Conservation (phyloP, 2,888 invertebrate genomes). For the Mesorhabditis sp. region DNA sequence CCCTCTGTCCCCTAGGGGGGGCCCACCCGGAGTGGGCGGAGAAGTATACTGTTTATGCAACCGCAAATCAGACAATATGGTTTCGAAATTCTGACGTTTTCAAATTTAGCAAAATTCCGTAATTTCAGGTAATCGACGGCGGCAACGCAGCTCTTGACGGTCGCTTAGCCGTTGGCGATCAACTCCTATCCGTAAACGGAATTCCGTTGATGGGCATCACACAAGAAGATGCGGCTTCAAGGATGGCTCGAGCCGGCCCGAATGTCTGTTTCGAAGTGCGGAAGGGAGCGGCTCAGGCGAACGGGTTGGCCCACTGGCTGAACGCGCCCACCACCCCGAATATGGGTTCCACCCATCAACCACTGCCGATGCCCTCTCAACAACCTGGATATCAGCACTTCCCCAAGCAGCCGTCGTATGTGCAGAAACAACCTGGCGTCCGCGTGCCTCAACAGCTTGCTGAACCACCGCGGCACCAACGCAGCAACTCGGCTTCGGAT, state of each 20-base stretch:
- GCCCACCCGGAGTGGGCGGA: too few species aligned
- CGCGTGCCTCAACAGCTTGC: not conserved
- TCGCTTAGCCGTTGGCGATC: slow-evolving; percentile 90
- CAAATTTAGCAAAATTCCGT: too few species aligned
- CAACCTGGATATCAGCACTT: slow-evolving; percentile 1
- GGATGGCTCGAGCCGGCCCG: slow-evolving; percentile 86
- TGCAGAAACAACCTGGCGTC: slow-evolving; percentile 17
- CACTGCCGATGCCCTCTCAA: not conserved
- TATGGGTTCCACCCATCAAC: slow-evolving; percentile 10
- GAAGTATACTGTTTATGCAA: too few species aligned
- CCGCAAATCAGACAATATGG: too few species aligned
- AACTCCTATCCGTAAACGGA: slow-evolving; percentile 90
- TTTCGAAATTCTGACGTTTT: too few species aligned
- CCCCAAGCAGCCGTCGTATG: not conserved
- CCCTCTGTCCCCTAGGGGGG: too few species aligned
- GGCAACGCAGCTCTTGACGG: slow-evolving; percentile 72
- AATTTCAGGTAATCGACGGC: slow-evolving; percentile 64
- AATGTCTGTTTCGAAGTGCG: slow-evolving; percentile 91
- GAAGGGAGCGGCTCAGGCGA: slow-evolving; percentile 93
- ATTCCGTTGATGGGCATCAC: slow-evolving; percentile 80
- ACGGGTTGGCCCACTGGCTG: slow-evolving; percentile 86
- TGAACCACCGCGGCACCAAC: slow-evolving; percentile 23
- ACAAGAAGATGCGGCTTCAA: slow-evolving; percentile 83
- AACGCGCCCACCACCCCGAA: slow-evolving; percentile 78
- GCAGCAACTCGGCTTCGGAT: slow-evolving; percentile 46